Percentiles rank a stretch among this genome's conserved stretches.
Conservation (phyloP, 2,113 vertebrate species). For the Talpa occidentalis region DNA sequence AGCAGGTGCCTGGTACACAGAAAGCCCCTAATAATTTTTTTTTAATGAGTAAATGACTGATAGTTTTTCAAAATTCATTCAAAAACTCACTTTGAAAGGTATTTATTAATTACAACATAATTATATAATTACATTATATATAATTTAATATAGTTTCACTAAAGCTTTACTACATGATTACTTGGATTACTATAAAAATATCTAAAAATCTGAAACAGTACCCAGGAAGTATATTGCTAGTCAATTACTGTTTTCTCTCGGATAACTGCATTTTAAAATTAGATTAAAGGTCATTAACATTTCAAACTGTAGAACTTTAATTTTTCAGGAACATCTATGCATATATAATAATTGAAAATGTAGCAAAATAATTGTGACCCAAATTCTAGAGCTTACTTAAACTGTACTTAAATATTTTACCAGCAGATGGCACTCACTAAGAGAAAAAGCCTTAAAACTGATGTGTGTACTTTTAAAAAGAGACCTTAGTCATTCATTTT, state of each 20-base stretch:
- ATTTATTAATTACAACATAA: too few species aligned
- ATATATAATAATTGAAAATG: background rate
- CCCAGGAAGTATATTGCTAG: background rate
- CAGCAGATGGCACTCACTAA: constrained; percentile 71
- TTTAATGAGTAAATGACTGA: background rate
- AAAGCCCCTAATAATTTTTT: background rate
- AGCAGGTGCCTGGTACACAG: background rate
- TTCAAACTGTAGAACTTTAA: background rate
- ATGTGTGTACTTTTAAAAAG: background rate
- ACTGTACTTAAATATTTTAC: background rate
- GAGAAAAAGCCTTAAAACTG: constrained; percentile 26
- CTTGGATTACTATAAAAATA: background rate
- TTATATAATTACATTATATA: too few species aligned
- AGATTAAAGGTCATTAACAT: background rate
- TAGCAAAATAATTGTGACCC: background rate
- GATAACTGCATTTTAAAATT: background rate
- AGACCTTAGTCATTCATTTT: background rate
- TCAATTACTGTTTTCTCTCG: background rate
- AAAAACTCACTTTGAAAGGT: background rate
- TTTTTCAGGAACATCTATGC: background rate
- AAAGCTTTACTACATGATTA: constrained; percentile 12
- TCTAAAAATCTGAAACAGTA: background rate
- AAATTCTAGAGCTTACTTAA: background rate
- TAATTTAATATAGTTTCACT: background rate
- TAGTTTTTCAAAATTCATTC: background rate